Conservation (phyloP, 2,113 vertebrate species). For the Poicephalus gulielmi region DNA sequence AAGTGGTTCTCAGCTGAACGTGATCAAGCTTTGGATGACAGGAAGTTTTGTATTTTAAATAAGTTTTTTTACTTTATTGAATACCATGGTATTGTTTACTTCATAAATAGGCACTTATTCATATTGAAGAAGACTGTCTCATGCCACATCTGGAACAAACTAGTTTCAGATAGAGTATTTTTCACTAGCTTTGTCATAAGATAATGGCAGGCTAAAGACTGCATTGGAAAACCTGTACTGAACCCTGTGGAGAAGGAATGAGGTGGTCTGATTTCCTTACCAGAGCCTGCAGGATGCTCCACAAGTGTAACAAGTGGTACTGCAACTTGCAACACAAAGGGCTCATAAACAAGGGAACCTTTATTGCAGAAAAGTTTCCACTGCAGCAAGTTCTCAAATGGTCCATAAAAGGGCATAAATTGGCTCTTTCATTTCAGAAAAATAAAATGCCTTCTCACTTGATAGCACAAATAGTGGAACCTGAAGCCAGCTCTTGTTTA, state of each 20-base stretch:
- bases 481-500: slow-evolving; percentile 45
- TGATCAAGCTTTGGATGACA: background rate
- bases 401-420: slow-evolving; percentile 70
- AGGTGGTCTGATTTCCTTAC: slow-evolving; percentile 22
- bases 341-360: slow-evolving; percentile 69
- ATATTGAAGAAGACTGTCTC: background rate
- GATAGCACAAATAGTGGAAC: slow-evolving; percentile 45
- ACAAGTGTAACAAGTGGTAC: slow-evolving; percentile 40
- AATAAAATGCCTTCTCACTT: slow-evolving; percentile 71
- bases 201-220: background rate
- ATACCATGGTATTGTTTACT: background rate
- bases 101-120: background rate
- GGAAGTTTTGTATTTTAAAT: background rate
- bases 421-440: slow-evolving; percentile 73
- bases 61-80: background rate
- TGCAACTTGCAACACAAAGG: slow-evolving; percentile 46
- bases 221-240: background rate
- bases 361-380: slow-evolving; percentile 71
- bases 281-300: slow-evolving; percentile 24
- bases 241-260: background rate
- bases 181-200: background rate
- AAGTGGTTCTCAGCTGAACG: background rate
- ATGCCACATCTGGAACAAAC: background rate
- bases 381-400: slow-evolving; percentile 51
- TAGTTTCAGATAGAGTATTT: background rate